Conservation (phyloP, 2,888 invertebrate species). For the Drosophila tripunctata region DNA sequence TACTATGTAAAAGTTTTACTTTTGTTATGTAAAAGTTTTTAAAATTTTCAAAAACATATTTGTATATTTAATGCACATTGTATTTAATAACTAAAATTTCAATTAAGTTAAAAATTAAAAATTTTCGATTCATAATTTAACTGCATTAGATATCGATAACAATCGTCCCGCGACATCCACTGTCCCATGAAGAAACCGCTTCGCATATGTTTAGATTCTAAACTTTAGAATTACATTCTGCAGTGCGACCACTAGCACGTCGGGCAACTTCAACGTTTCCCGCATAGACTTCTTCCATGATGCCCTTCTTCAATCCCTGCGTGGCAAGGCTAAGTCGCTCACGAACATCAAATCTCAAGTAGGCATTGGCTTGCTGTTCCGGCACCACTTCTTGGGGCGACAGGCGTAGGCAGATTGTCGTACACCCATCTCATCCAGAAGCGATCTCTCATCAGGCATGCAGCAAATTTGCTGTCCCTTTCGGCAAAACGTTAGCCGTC, state of each 20-base stretch:
- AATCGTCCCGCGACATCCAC: background rate
- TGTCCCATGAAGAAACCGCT: background rate
- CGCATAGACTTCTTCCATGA: background rate
- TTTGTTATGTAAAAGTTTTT: background rate
- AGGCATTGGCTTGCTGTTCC: background rate
- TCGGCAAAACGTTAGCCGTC: background rate
- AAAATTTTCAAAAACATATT: background rate
- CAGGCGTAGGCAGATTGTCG: background rate
- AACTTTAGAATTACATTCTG: background rate
- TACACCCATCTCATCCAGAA: conserved; percentile 1
- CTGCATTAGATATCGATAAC: too few species aligned
- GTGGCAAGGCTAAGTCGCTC: background rate
- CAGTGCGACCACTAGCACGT: background rate
- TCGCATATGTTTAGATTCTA: background rate
- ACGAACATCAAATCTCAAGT: background rate
- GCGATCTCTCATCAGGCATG: background rate
- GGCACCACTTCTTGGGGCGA: background rate
- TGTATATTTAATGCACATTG: background rate
- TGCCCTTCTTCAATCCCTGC: background rate
- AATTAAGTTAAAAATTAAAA: too few species aligned
- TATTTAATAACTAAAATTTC: background rate
- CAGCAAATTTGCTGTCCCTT: background rate
- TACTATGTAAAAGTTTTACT: too few species aligned
- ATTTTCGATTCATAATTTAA: too few species aligned
- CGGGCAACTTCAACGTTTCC: background rate